These are phyloP conservation scores for Datnioides undecimradiatus DNA, from an alignment of 2,113 vertebrate species.

Conservation along the genomic window DNA sequence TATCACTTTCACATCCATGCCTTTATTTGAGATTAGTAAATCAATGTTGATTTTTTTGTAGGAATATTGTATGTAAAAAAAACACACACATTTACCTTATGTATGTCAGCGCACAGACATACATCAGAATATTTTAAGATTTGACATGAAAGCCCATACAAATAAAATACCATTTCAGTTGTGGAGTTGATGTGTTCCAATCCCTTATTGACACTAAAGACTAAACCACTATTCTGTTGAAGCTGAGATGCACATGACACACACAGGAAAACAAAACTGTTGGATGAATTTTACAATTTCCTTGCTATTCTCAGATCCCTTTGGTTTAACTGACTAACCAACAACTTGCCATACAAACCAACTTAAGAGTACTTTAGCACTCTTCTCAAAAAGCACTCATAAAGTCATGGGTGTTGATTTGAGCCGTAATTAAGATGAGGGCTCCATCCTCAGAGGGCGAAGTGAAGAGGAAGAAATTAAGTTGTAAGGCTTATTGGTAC, in stretches of 20 bases:
- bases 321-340: not conserved
- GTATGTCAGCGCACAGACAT: slow-evolving; percentile 60
- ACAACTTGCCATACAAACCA: not conserved
- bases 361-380: not conserved
- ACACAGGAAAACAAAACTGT: not conserved
- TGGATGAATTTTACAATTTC: not conserved
- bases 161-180: not conserved
- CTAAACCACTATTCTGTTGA: not conserved
- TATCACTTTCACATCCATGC: slow-evolving; percentile 39
- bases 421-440: not conserved
- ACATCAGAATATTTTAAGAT: slow-evolving; percentile 37
- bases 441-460: slow-evolving; percentile 14
- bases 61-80: slow-evolving; percentile 48
- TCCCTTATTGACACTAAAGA: not conserved
- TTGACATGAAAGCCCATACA: not conserved
- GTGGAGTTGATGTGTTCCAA: not conserved
- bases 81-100: slow-evolving; percentile 61
- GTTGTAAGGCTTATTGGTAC: slow-evolving; percentile 64
- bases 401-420: not conserved
- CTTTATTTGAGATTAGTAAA: slow-evolving; percentile 62
- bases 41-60: slow-evolving; percentile 61
- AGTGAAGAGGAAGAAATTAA: slow-evolving; percentile 9
- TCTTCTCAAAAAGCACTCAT: not conserved
- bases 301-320: not conserved
- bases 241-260: not conserved